phyloP scores from a whole-genome alignment of 2,797 vertebrate species.

The Cheirogaleus major region DNA sequence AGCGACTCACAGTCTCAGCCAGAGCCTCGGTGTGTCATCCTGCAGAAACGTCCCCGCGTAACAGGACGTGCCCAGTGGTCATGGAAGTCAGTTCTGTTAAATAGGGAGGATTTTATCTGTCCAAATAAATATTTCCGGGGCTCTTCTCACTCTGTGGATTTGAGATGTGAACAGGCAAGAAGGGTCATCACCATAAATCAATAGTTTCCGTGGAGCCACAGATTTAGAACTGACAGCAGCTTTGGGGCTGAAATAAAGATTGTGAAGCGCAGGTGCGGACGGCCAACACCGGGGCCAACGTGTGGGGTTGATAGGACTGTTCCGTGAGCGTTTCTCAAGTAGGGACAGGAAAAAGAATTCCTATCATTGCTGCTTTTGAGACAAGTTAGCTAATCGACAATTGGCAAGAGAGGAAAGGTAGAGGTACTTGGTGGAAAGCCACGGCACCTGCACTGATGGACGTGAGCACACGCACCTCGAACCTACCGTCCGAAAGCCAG shows the following conservation, averaged over 20 bases:
- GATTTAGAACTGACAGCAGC: conserved; percentile 45
- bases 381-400: neutral
- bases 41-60: conserved; percentile 44
- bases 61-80: conserved; percentile 7
- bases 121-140: conserved; percentile 64
- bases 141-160: conserved; percentile 14
- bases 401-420: neutral
- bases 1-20: neutral
- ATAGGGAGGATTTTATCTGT: conserved; percentile 60
- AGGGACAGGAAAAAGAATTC: neutral
- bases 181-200: conserved; percentile 53
- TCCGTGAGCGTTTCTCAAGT: neutral
- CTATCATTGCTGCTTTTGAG: neutral
- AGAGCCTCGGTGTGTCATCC: neutral
- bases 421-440: neutral
- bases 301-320: neutral
- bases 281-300: neutral
- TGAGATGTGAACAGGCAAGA: conserved; percentile 51
- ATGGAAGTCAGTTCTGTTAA: conserved; percentile 67
- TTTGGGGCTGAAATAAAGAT: conserved; percentile 45
- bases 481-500: rapidly evolving
- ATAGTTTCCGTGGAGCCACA: neutral
- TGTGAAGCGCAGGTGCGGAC: neutral
- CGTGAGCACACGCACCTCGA: no score
- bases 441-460: rapidly evolving